Evolutionary conservation across 1,140 invertebrate genomes (phyloP).

Genomic region (Bacillus rossius): DNA sequence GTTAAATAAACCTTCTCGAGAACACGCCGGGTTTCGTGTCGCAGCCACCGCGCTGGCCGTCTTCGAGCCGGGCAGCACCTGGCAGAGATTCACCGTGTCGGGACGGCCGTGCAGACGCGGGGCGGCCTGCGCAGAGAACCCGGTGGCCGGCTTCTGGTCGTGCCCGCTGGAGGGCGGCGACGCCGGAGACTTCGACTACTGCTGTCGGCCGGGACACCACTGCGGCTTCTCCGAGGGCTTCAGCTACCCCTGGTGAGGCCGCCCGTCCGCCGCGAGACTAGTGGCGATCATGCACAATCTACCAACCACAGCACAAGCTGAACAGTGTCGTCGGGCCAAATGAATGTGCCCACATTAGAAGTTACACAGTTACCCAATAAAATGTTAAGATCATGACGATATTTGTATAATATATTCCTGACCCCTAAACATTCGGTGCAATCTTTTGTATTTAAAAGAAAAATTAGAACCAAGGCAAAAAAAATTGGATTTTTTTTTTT

Average conservation of each 20-base stretch:
- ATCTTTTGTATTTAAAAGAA: too few relatives aligned
- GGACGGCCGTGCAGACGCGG: conserved; percentile 68
- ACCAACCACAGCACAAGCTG: not conserved
- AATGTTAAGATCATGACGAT: too few relatives aligned
- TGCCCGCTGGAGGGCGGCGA: conserved; percentile 68
- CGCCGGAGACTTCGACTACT: conserved; percentile 41
- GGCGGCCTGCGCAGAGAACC: conserved; percentile 60
- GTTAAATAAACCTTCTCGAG: too few relatives aligned
- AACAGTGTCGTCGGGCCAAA: not conserved
- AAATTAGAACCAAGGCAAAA: too few relatives aligned
- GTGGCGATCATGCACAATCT: not conserved
- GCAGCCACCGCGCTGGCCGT: too few relatives aligned
- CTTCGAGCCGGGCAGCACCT: conserved; percentile 36
- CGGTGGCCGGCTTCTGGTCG: conserved; percentile 67
- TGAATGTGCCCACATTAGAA: too few relatives aligned
- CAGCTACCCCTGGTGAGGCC: conserved; percentile 65
- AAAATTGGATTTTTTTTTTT: too few relatives aligned
- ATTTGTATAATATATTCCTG: too few relatives aligned
- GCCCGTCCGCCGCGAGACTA: too few relatives aligned
- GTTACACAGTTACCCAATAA: too few relatives aligned
- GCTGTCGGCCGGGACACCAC: conserved; percentile 51
- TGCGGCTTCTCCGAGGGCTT: conserved; percentile 77
- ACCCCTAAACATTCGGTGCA: too few relatives aligned
- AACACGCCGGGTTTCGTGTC: not conserved
- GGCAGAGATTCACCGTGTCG: conserved; percentile 67